Base-by-base conservation (phyloP, 30 jellyfish, hydroid and myxozoan species). In the Nemopilema nomurai region DNA sequence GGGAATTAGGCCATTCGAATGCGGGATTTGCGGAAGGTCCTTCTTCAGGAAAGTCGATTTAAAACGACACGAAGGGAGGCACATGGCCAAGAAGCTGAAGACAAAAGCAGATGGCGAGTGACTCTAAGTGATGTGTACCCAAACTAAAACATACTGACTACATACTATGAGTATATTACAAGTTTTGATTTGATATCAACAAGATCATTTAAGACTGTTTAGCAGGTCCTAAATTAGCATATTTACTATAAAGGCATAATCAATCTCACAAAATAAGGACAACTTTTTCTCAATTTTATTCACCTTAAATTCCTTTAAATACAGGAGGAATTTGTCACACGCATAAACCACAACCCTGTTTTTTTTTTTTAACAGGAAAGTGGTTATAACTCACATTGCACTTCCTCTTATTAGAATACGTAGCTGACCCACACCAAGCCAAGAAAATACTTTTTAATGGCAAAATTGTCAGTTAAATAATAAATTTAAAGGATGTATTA, bases 41-140 rank as follows among this genome's bases (percentile, higher is more conserved):
- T 86, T 86, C 76, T 86, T 74, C 90, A 49, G 96, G 32, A 86
- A 86, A 53, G 88, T 77, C 23, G 96, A 86, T 32, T 63, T 86
- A 67, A 86, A 77, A 49, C 18, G 96, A 19, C 96, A 86, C 57
- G 86, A 74, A 33, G 86, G 87, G 51, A 67, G 96, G 67, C 96
- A 86, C 33, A 19, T 83, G 53, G 92, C 86, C 4, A 83, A 83
- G 80, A 71, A 77, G 66, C 51, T 71, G 81, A 83, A 83, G 51
- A 19, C 89, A 30, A 73, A 73, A 1, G 16, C 52, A n/a, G 90
- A 67, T 28, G 73, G 41, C 20, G 74, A 80, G 65, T 80, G 50
- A 67, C 22, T 53, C 57, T 3, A 41, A 41, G 57, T 3, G 57
- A 13, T 41, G 13, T 13, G 13, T 41, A 41, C 13, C n/a, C 57